phyloP scores from a whole-genome alignment of 2,797 vertebrate species.

The Lacerta bilineata region DNA sequence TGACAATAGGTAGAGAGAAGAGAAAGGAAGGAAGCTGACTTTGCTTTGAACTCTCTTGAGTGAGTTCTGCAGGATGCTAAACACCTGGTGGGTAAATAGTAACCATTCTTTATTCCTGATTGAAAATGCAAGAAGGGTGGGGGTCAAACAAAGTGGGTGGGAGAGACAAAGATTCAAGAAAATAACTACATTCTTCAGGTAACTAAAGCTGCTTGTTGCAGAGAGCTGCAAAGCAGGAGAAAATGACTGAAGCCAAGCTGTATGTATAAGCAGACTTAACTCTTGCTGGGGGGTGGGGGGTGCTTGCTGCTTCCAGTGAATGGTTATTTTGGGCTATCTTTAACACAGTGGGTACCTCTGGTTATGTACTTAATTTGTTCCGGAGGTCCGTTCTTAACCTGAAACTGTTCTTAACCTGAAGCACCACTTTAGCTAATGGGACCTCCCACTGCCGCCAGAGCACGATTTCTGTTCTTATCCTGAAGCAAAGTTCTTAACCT shows the following conservation, averaged over 20 bases:
- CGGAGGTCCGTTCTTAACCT: no score
- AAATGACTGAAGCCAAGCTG: constrained; percentile 19
- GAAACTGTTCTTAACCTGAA: no score
- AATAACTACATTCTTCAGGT: constrained; percentile 35
- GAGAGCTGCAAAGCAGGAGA: constrained; percentile 49
- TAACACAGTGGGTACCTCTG: neutral
- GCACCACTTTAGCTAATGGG: no score
- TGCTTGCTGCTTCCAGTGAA: neutral
- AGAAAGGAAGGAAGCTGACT: constrained; percentile 19
- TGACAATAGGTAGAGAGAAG: constrained; percentile 32
- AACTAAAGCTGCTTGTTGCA: constrained; percentile 13
- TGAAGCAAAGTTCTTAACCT: no score
- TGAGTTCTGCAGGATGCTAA: neutral
- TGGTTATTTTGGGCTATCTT: rapidly evolving
- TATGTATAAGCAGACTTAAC: neutral
- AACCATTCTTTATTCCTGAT: constrained; percentile 48
- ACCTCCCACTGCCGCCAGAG: no score
- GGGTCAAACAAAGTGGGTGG: constrained; percentile 30
- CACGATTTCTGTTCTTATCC: no score
- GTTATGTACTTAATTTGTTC: no score
- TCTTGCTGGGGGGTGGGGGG: neutral
- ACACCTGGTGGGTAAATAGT: neutral
- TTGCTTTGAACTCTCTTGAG: neutral
- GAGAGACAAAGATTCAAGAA: constrained; percentile 48
- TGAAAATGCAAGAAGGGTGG: constrained; percentile 15